Conservation (phyloP, 2,888 invertebrate genomes). For the Limenitis camilla region DNA sequence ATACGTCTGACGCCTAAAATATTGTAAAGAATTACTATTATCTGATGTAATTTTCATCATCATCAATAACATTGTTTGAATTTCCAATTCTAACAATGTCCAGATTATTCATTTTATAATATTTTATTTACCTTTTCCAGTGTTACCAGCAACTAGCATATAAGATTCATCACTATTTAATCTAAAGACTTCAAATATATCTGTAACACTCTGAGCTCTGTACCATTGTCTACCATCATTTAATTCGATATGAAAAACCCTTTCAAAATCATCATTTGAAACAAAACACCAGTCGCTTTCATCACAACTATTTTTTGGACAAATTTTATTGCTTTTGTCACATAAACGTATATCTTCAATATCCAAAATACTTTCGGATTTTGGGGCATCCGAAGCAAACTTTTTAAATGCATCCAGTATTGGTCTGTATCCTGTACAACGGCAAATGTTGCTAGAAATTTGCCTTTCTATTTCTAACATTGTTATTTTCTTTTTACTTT, state of each 20-base stretch:
- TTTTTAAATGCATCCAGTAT: slow-evolving; percentile 85
- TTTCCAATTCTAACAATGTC: not conserved
- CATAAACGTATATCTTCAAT: slow-evolving; percentile 54
- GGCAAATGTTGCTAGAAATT: slow-evolving; percentile 82
- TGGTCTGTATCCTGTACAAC: slow-evolving; percentile 85
- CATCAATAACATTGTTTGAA: no score
- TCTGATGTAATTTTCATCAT: no score
- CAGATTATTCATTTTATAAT: not conserved
- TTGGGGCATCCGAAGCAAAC: slow-evolving; percentile 75
- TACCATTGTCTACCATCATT: slow-evolving; percentile 64
- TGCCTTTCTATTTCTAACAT: slow-evolving; percentile 80
- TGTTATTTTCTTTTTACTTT: slow-evolving; percentile 51
- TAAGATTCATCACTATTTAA: slow-evolving; percentile 66
- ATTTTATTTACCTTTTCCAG: slow-evolving; percentile 26
- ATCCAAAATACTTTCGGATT: slow-evolving; percentile 52
- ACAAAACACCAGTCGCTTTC: slow-evolving; percentile 40
- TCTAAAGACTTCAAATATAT: slow-evolving; percentile 69
- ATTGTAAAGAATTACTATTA: not conserved
- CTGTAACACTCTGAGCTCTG: slow-evolving; percentile 61
- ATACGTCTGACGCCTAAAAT: slow-evolving; percentile 55
- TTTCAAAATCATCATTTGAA: slow-evolving; percentile 64
- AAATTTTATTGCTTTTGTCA: slow-evolving; percentile 22
- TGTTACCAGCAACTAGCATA: slow-evolving; percentile 77
- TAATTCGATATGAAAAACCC: slow-evolving; percentile 46
- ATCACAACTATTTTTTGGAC: slow-evolving; percentile 18